These are phyloP conservation scores for Acromyrmex echinatior DNA, from an alignment of 1,140 invertebrate genomes.

Conservation along the genomic window DNA sequence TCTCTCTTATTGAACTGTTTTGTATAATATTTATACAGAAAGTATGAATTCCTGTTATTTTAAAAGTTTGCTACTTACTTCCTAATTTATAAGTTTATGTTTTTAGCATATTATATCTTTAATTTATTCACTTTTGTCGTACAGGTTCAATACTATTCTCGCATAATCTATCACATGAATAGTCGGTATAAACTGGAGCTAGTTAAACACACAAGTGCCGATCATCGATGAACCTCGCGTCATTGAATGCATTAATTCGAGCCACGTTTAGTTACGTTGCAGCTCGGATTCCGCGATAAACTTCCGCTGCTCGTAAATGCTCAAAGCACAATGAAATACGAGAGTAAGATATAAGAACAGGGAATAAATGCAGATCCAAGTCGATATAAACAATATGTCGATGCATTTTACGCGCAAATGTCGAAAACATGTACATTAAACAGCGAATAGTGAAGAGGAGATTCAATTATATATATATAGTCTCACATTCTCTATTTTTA, in stretches of 20 bases:
- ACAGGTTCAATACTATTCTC: background rate
- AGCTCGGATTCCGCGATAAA: slow-evolving; percentile 45
- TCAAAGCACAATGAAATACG: slow-evolving; percentile 28
- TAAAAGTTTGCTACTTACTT: too few species aligned
- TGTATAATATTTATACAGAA: too few species aligned
- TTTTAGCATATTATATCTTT: background rate
- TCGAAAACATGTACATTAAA: slow-evolving; percentile 1
- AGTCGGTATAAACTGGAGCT: background rate
- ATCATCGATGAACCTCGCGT: slow-evolving; percentile 12
- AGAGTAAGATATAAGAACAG: slow-evolving; percentile 22
- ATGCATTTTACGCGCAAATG: background rate
- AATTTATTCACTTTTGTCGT: background rate
- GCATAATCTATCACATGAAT: slow-evolving; percentile 5
- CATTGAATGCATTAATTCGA: slow-evolving; percentile 41
- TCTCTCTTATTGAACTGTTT: too few species aligned
- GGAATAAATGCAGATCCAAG: slow-evolving; percentile 18
- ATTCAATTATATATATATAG: background rate
- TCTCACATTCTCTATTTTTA: background rate
- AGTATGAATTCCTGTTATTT: too few species aligned
- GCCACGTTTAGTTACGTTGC: slow-evolving; percentile 32
- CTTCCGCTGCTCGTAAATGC: slow-evolving; percentile 38
- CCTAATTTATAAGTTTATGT: background rate
- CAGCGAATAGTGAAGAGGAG: background rate
- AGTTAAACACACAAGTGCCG: background rate
- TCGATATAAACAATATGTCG: background rate